phyloP scores from a whole-genome alignment of 2,113 vertebrate genomes.

The Mola mola region DNA sequence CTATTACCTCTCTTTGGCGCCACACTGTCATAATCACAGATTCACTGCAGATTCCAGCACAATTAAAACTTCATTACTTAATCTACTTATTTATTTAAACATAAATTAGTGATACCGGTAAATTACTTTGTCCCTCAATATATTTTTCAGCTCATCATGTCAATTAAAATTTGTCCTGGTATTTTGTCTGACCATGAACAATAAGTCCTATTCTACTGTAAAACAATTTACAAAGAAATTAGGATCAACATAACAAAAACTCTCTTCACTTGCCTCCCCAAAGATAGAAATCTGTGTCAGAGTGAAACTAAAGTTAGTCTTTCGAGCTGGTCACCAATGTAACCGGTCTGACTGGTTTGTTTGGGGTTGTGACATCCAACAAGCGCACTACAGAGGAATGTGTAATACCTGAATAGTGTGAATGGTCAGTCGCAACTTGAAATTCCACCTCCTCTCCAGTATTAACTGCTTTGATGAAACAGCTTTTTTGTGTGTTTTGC shows the following conservation, averaged over 20 bases:
- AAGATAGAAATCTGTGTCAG: neutral
- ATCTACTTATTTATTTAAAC: too few relatives aligned
- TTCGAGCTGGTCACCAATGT: constrained; percentile 3
- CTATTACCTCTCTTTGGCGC: too few relatives aligned
- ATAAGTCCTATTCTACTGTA: too few relatives aligned
- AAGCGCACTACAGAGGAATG: neutral
- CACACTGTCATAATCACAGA: neutral
- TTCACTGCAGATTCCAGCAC: neutral
- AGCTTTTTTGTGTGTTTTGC: neutral
- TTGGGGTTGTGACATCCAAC: neutral
- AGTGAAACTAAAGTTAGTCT: neutral
- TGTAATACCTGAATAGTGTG: constrained; percentile 1
- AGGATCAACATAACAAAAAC: too few relatives aligned
- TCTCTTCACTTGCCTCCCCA: too few relatives aligned
- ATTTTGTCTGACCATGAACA: too few relatives aligned
- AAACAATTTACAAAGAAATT: too few relatives aligned
- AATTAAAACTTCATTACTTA: too few relatives aligned
- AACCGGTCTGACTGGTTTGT: constrained; percentile 10
- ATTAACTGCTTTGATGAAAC: neutral
- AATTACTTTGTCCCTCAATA: too few relatives aligned
- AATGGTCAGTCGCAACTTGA: constrained; percentile 1
- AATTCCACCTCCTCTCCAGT: neutral
- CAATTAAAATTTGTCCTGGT: too few relatives aligned
- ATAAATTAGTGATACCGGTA: too few relatives aligned
- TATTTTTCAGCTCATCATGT: too few relatives aligned